Conservation (phyloP, 1,140 invertebrate genomes). For the Dinoponera quadriceps region DNA sequence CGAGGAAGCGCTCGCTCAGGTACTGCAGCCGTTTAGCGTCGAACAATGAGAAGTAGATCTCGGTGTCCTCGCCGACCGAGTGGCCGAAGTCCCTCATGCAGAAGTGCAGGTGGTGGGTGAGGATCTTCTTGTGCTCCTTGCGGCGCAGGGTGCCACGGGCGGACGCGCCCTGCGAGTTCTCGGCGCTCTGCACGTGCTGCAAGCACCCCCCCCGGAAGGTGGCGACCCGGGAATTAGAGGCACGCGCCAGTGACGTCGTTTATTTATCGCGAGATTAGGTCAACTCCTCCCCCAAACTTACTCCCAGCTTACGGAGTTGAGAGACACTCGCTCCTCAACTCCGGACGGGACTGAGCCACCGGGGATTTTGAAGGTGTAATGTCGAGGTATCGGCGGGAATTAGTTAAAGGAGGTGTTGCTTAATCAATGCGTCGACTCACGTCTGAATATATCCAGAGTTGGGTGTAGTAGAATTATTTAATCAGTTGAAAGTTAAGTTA, state of each 20-base stretch:
- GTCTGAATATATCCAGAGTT: background rate
- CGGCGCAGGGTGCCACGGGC: conserved; percentile 91
- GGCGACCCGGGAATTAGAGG: background rate
- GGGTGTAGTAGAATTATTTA: no score
- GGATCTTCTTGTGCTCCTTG: conserved; percentile 89
- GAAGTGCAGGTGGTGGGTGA: conserved; percentile 94
- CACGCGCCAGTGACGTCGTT: background rate
- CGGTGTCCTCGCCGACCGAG: conserved; percentile 94
- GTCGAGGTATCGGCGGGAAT: background rate
- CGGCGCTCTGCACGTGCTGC: conserved; percentile 92
- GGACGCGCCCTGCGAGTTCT: conserved; percentile 91
- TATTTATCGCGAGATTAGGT: background rate
- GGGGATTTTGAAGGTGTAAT: background rate
- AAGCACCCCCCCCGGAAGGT: conserved; percentile 64
- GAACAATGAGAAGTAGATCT: conserved; percentile 95
- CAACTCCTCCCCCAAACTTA: background rate
- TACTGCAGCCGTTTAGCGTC: conserved; percentile 91
- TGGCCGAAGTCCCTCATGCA: conserved; percentile 95
- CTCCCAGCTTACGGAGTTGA: background rate
- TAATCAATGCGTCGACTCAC: background rate
- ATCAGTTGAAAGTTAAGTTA: no score
- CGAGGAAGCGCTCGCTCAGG: conserved; percentile 94
- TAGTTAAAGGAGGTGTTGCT: background rate
- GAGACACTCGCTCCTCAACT: background rate
- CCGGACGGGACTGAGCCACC: background rate